Evolutionary conservation across 2,888 invertebrate genomes (phyloP), one percentile per base, ranked within the genome.

Genomic region (Tanypteryx hageni): DNA sequence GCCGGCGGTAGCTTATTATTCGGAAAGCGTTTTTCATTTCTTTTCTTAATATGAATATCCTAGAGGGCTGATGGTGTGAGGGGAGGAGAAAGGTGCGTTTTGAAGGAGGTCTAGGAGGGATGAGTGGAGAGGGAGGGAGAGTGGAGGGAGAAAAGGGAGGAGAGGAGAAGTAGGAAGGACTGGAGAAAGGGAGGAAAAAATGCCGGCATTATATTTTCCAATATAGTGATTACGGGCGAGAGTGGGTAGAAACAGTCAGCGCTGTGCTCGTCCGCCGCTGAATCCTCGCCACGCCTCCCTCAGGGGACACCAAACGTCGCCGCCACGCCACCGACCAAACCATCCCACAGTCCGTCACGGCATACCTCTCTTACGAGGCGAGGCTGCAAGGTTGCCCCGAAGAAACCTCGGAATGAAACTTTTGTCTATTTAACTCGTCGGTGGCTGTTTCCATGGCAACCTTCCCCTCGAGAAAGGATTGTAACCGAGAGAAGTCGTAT

Each of bases 21-120:
- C 14, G 83, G 83, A 57, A 44, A 44, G n/a, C 56, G 83, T 57
- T 57, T 57, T 57, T 83, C 83, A 83, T 83, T n/a, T n/a, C 13
- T 31, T 83, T n/a, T n/a, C 13, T 31, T 13, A 18, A 31, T 27
- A 82, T 82, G 44, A 44, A 31, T 31, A 4, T 13, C 31, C 14
- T 31, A 31, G 27, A 44, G 14, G 31, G 31, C 82, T 13, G 18
- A n/a, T 11, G n/a, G 82, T 81, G 16, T 27, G 31, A 31, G 16
- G 44, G 13, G n/a, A n/a, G n/a, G n/a, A n/a, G n/a, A 44, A 27
- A 44, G 82, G 57, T n/a, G n/a, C 56, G 83, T n/a, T 57, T 27
- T 44, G 82, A 76, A 27, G 76, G 10, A 16, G 10, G n/a, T 1
- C 16, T 10, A 76, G 16, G 11, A 18, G 76, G 76, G 13, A 22